Percentiles rank a stretch among this genome's conserved stretches.
Conservation (phyloP, 2,888 invertebrate species). For the Ormyrus labotus region DNA sequence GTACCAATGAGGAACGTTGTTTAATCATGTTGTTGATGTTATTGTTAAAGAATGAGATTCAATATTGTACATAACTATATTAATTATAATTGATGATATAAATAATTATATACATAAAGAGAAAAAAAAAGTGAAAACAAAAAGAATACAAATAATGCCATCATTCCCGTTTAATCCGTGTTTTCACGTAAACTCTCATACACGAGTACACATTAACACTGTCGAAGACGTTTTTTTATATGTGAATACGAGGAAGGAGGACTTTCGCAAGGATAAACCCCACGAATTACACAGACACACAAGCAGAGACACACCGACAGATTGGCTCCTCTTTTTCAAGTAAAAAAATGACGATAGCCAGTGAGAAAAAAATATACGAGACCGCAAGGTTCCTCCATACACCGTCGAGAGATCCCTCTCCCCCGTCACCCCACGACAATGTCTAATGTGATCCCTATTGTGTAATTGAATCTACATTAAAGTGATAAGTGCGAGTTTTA, state of each 20-base stretch:
- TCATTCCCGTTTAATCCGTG: conserved; percentile 34
- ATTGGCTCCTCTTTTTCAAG: background rate
- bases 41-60: conserved; percentile 86
- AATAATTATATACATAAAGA: conserved; percentile 76
- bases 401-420: conserved; percentile 22
- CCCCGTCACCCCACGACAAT: conserved; percentile 60
- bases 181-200: conserved; percentile 6
- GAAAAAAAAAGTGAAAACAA: conserved; percentile 48
- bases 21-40: conserved; percentile 86
- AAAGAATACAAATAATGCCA: conserved; percentile 41
- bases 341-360: conserved; percentile 1
- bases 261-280: background rate
- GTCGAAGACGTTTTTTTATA: conserved; percentile 30
- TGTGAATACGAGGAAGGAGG: background rate
- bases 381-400: conserved; percentile 23
- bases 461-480: conserved; percentile 64
- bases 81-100: conserved; percentile 82
- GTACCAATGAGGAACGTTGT: conserved; percentile 76
- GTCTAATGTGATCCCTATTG: conserved; percentile 68
- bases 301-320: background rate
- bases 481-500: conserved; percentile 60
- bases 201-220: background rate
- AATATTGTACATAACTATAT: conserved; percentile 87
- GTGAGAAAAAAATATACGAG: conserved; percentile 1
- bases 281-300: background rate